These are phyloP conservation scores for Botia kubotai DNA, from an alignment of 2,797 vertebrate genomes.

Conservation along the genomic window DNA sequence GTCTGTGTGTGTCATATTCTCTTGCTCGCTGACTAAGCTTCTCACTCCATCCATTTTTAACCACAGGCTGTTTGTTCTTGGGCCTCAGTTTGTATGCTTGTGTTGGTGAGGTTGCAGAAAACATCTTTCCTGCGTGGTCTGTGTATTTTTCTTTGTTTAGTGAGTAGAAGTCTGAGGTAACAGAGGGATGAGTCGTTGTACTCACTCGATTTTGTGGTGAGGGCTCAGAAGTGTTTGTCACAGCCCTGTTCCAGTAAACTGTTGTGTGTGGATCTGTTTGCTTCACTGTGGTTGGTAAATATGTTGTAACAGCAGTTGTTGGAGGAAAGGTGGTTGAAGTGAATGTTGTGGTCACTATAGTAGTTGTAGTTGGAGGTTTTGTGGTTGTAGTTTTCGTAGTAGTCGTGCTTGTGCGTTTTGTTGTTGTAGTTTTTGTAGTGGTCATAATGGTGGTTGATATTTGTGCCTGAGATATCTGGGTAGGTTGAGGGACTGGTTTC, in stretches of 20 bases:
- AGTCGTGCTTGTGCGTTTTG: slow-evolving; percentile 61
- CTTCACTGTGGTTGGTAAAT: slow-evolving; percentile 69
- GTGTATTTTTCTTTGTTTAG: slow-evolving; percentile 77
- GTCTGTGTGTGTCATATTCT: slow-evolving; percentile 71
- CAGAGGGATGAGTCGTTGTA: slow-evolving; percentile 2
- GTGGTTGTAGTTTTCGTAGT: slow-evolving; percentile 55
- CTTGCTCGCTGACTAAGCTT: slow-evolving; percentile 79
- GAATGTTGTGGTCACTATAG: slow-evolving; percentile 25
- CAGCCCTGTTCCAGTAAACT: slow-evolving; percentile 55
- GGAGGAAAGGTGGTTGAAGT: slow-evolving; percentile 56
- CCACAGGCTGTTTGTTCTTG: slow-evolving; percentile 75
- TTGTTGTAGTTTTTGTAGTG: slow-evolving; percentile 33
- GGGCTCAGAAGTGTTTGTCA: slow-evolving; percentile 63
- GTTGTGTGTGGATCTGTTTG: slow-evolving; percentile 55
- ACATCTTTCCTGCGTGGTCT: slow-evolving; percentile 70
- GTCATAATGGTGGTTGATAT: slow-evolving; percentile 28
- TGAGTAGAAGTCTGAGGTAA: slow-evolving; percentile 50
- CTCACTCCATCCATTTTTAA: slow-evolving; percentile 76
- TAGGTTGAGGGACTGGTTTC: slow-evolving; percentile 63
- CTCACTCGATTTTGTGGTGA: slow-evolving; percentile 53
- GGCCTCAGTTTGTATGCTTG: slow-evolving; percentile 74
- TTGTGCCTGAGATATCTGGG: slow-evolving; percentile 40
- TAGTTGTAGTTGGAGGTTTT: slow-evolving; percentile 37
- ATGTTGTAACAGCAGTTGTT: slow-evolving; percentile 64
- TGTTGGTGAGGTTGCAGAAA: slow-evolving; percentile 61